These are phyloP conservation scores for Ceratina calcarata DNA, from an alignment of 1,140 invertebrate genomes.

Conservation along the genomic window DNA sequence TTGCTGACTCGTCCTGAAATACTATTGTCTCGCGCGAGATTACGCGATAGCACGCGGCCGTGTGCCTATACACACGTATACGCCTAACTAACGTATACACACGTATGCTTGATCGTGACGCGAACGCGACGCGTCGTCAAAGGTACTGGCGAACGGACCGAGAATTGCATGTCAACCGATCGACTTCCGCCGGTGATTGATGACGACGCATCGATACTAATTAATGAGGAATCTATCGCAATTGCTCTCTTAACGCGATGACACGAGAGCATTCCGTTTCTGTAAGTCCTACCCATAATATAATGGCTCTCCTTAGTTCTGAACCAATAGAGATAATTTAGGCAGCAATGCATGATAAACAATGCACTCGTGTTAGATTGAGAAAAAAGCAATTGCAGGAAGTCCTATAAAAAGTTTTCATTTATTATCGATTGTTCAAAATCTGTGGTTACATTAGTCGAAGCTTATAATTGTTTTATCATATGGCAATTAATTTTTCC, in stretches of 20 bases:
- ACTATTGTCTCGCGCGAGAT: conserved; percentile 41
- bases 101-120: conserved; percentile 31
- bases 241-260: not conserved
- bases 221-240: conserved; percentile 19
- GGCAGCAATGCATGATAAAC: too few relatives aligned
- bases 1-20: conserved; percentile 47
- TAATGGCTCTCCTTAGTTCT: not conserved
- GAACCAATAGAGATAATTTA: too few relatives aligned
- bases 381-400: too few relatives aligned
- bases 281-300: not conserved
- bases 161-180: conserved; percentile 29
- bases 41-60: conserved; percentile 31
- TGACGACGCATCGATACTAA: conserved; percentile 25
- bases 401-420: too few relatives aligned
- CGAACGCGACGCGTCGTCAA: conserved; percentile 34
- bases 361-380: too few relatives aligned
- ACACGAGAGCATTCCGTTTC: not conserved
- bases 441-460: too few relatives aligned
- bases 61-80: conserved; percentile 39
- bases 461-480: too few relatives aligned
- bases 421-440: too few relatives aligned
- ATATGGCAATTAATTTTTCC: too few relatives aligned
- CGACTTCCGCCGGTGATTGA: conserved; percentile 44
- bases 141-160: conserved; percentile 6
- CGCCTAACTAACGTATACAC: conserved; percentile 47